Evolutionary conservation across 2,113 vertebrate genomes (phyloP), one percentile per base, ranked within the genome.

Genomic region (Anthoscopus minutus): DNA sequence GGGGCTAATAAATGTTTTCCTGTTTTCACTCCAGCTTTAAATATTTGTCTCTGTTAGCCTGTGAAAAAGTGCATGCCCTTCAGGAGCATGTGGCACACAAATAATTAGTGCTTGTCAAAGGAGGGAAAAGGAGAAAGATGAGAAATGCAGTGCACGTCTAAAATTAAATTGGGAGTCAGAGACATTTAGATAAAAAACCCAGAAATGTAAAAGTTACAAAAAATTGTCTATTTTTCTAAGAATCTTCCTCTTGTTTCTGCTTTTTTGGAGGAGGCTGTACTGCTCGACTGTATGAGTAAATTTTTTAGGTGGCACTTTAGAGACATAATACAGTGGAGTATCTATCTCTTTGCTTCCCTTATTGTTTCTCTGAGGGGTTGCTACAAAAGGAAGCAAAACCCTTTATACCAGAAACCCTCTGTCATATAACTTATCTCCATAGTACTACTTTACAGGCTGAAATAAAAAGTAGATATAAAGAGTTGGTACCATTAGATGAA

Each of bases 321-420:
- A 80, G 76, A 92, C 72, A 94, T 83, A 73, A 44, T 62, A n/a
- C 47, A 85, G 84, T 37, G 88, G 82, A 77, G 77, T 93, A 56
- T 58, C 37, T 62, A 4, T 69, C 16, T 87, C 82, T 92, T 78
- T 89, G 50, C 35, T 90, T 93, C 76, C 17, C 47, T 89, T 92
- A 69, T 70, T 94, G 84, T 94, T 93, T 92, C 84, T 97, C 78
- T 88, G 58, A 92, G 48, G 81, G 42, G 15, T 50, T 94, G 30
- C 74, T 91, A 77, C 81, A 82, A 87, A 86, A 93, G 33, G 16
- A 94, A 87, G 37, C 45, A 67, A 74, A 93, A 3, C 11, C 9
- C 61, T 92, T 92, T 85, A 30, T 80, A 38, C 13, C 44, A 61
- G 73, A 47, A 78, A 33, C 31, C 28, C 31, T 88, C 25, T 81